Conservation (phyloP, 2,797 vertebrate species). For the Halcyon smyrnensis region DNA sequence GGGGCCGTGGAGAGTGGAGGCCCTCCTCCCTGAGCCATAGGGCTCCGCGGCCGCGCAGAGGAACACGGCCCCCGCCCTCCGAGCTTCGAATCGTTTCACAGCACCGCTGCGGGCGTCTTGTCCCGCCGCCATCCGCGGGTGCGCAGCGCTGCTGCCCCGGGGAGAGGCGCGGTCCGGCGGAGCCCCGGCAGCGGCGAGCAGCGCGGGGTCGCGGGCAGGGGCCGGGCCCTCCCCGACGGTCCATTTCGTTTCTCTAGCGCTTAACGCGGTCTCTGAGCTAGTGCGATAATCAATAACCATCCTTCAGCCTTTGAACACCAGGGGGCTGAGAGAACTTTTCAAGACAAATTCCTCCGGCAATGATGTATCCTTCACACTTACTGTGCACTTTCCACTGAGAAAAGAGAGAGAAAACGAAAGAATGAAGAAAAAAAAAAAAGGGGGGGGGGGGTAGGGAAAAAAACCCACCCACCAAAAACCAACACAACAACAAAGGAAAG, state of each 20-base stretch:
- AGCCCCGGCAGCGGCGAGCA: neutral
- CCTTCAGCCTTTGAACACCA: slow-evolving; percentile 25
- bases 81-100: rapidly evolving
- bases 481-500: neutral
- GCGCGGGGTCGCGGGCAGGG: neutral
- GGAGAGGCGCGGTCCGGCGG: no score
- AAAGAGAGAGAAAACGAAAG: neutral
- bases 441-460: no score
- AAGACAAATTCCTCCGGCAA: slow-evolving; percentile 34
- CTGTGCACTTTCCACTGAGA: slow-evolving; percentile 53
- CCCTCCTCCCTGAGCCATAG: neutral
- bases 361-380: slow-evolving; percentile 71
- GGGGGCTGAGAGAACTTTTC: slow-evolving; percentile 67
- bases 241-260: neutral
- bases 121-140: neutral
- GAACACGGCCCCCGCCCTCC: no score
- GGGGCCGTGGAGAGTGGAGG: no score
- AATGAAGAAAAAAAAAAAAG: rapidly evolving
- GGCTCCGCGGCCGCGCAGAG: neutral
- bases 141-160: neutral
- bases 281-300: slow-evolving; percentile 33
- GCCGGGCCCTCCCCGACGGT: neutral
- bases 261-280: neutral
- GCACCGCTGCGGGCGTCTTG: neutral
- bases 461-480: no score